Evolutionary conservation across 2,888 invertebrate species (phyloP).

Genomic region (Ceraclea dissimilis): DNA sequence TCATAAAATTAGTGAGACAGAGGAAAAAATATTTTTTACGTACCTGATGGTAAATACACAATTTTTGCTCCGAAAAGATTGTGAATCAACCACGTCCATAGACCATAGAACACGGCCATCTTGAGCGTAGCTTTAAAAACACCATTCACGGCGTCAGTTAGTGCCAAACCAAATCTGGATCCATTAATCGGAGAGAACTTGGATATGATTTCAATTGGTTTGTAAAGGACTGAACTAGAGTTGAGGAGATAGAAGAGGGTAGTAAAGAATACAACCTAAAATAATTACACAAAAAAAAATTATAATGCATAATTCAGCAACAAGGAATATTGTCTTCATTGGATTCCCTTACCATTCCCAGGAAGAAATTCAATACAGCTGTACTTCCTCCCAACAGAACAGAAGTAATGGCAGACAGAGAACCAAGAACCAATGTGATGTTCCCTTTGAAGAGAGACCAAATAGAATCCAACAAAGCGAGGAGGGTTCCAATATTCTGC

Average conservation of each 20-base stretch:
- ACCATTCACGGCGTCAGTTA: slow-evolving; percentile 84
- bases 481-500: slow-evolving; percentile 83
- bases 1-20: no score
- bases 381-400: slow-evolving; percentile 82
- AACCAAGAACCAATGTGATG: slow-evolving; percentile 74
- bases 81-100: slow-evolving; percentile 98
- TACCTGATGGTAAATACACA: slow-evolving; percentile 89
- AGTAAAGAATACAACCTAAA: slow-evolving; percentile 92
- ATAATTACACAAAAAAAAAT: slow-evolving; percentile 9
- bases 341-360: slow-evolving; percentile 60
- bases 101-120: slow-evolving; percentile 93
- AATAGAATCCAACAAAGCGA: slow-evolving; percentile 76
- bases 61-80: slow-evolving; percentile 91
- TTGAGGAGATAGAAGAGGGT: slow-evolving; percentile 92
- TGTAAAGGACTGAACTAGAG: slow-evolving; percentile 67
- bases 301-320: not conserved
- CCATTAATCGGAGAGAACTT: slow-evolving; percentile 74
- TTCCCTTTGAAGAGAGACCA: slow-evolving; percentile 93
- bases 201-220: slow-evolving; percentile 84
- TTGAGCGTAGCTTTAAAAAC: slow-evolving; percentile 95
- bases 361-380: slow-evolving; percentile 79
- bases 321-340: no score
- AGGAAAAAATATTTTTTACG: no score
- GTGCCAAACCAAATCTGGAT: slow-evolving; percentile 68
- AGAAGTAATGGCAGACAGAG: slow-evolving; percentile 81